phyloP scores from a whole-genome alignment of 2,797 vertebrate species.

The Bovichtus diacanthus region DNA sequence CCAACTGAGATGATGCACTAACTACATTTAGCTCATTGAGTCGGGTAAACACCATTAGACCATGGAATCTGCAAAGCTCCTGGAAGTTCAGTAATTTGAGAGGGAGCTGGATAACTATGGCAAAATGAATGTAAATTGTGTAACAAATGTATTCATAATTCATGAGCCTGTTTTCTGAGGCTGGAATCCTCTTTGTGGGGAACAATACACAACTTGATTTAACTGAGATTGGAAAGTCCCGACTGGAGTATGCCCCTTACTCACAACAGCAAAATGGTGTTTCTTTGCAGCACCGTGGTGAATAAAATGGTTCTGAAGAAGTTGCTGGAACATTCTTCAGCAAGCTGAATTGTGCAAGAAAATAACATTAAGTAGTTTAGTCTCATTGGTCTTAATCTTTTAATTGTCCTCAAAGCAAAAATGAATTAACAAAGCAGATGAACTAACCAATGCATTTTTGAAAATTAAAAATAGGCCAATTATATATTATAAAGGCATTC shows the following conservation, averaged over 20 bases:
- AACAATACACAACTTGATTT: constrained; percentile 44
- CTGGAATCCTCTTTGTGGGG: constrained; percentile 38
- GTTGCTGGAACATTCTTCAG: background rate
- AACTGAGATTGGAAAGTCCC: constrained; percentile 40
- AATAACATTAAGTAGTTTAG: background rate
- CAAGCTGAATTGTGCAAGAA: background rate
- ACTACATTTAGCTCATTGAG: constrained; percentile 75
- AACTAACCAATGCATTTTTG: background rate
- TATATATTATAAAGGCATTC: too few species aligned
- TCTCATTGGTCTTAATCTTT: background rate
- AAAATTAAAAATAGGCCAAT: background rate
- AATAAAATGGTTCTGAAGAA: background rate
- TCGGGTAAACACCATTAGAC: constrained; percentile 80
- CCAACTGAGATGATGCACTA: constrained; percentile 74
- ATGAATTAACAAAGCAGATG: background rate
- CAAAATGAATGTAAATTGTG: constrained; percentile 67
- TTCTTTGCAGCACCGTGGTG: background rate
- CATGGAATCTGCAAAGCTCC: constrained; percentile 44
- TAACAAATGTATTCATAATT: constrained; percentile 65
- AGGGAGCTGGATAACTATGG: constrained; percentile 64
- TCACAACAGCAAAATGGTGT: constrained; percentile 18
- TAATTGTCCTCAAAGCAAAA: background rate
- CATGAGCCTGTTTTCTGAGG: constrained; percentile 42
- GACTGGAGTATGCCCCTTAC: constrained; percentile 22
- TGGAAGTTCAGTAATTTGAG: constrained; percentile 66